Base-by-base conservation (phyloP, 2,888 invertebrate species). In the Oligia latruncula region DNA sequence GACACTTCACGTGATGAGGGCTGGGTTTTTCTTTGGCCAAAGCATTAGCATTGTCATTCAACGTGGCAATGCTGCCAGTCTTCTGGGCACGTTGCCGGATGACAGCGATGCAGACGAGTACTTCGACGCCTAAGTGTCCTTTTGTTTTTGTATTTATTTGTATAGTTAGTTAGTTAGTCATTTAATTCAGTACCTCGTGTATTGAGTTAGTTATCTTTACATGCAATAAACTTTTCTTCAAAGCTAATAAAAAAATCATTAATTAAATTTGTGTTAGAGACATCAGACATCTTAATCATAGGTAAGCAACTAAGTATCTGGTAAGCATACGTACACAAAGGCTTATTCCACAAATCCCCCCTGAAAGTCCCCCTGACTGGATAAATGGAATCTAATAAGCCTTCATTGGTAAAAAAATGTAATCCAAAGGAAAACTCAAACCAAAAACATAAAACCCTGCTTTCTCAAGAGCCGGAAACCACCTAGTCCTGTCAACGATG, bases 391-490 rank as follows among this genome's bases (percentile, higher is more conserved):
- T 40, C 40, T 40, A 40, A 52, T 6, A 4, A 55, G 23, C 0
- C 20, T 15, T 29, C 29, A 9, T 29, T 29, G 11, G 23, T 17
- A 20, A 66, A 49, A 46, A n/a, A 46, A 49, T 35, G 49, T 17
- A 43, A 11, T 17, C 9, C 8, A 49, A 62, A 49, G 13, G 17
- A 55, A 55, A 55, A 35, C 15, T 40, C 15, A 29, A 81, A 70
- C 29, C 11, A 23, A 8, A 6, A 13, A n/a, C 11, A 20, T 43
- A 1, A 58, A 71, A 62, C 23, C 55, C n/a, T 20, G 46, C 64
- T 80, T 64, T 58, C 15, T 46, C 6, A 52, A 73, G 17, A 49
- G 23, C 71, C 52, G 52, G 29, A 74, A 40, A 29, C 58, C 40
- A 74, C 35, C 3, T 15, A 40, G 66, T 65, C 55, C 40, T 15